Evolutionary conservation across 2,888 invertebrate genomes (phyloP), one percentile per base, ranked within the genome.

Genomic region (Iselma pallidipennis): DNA sequence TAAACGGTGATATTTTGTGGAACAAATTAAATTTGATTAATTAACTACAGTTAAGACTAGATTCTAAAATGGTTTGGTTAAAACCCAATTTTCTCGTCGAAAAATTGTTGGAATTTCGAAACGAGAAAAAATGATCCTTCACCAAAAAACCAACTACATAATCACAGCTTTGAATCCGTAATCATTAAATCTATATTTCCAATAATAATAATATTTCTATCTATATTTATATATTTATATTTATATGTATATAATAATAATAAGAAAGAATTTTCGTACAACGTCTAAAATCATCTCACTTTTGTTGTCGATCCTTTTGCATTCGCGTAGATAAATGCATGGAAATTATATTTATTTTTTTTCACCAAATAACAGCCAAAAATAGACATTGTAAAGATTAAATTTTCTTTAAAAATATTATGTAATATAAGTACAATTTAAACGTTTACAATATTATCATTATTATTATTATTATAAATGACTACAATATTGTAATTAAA

Each of bases 221-320:
- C 5, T 33, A 5, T 6, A 16, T n/a, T 10, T 14, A 2, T 33
- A 33, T 78, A n/a, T 74, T 74, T 73, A 79, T 77, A 71, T 74
- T 73, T 75, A 73, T 4, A 33, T n/a, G 21, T 16, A 5, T n/a
- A 16, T 4, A 37, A 37, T 42, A 19, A 42, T 42, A 42, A 42
- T 65, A 69, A 71, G 73, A 74, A 75, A 72, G 74, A 74, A 68
- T 69, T 68, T 71, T 79, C 77, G 72, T 80, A 80, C 78, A 78
- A 74, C 73, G 73, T 78, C 79, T 79, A 80, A 80, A 79, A 73
- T 75, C 79, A 77, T 82, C 82, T 82, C 82, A 81, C 82, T 82
- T 82, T 82, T 81, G 80, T 81, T 82, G 82, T 82, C 81, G 76
- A 80, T 80, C 80, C 79, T 76, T n/a, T 42, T 79, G 79, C 80